Conservation (phyloP, 1,140 invertebrate species). For the Bombus terrestris region DNA sequence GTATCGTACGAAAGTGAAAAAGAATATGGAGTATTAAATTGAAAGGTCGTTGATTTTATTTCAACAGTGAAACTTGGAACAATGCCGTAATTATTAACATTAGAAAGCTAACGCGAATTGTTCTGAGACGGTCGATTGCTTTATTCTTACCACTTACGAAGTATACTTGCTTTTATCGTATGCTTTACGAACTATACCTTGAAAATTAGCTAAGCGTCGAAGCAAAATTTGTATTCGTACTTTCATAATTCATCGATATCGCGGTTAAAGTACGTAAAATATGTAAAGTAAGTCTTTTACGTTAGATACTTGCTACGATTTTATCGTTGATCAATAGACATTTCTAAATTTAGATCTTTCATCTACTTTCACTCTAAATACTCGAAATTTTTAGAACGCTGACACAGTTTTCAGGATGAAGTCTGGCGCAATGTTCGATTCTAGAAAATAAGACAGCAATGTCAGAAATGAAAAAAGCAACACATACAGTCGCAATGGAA, state of each 20-base stretch:
- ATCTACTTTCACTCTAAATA: constrained; percentile 9
- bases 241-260: neutral
- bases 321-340: neutral
- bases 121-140: neutral
- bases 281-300: no score
- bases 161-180: neutral
- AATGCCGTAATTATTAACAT: constrained; percentile 1
- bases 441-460: neutral
- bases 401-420: neutral
- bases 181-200: neutral
- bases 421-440: neutral
- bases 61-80: neutral
- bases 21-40: neutral
- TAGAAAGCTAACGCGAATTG: constrained; percentile 17
- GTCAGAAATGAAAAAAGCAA: neutral
- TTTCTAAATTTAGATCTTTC: neutral
- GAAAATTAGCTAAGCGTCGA: neutral
- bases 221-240: neutral
- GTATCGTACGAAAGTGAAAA: neutral
- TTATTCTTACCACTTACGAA: neutral
- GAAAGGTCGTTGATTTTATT: neutral
- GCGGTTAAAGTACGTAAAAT: neutral
- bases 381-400: neutral
- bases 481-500: neutral
- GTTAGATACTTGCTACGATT: neutral